Evolutionary conservation across 2,113 vertebrate genomes (phyloP).

Genomic region (Epinephelus cyanopodus): DNA sequence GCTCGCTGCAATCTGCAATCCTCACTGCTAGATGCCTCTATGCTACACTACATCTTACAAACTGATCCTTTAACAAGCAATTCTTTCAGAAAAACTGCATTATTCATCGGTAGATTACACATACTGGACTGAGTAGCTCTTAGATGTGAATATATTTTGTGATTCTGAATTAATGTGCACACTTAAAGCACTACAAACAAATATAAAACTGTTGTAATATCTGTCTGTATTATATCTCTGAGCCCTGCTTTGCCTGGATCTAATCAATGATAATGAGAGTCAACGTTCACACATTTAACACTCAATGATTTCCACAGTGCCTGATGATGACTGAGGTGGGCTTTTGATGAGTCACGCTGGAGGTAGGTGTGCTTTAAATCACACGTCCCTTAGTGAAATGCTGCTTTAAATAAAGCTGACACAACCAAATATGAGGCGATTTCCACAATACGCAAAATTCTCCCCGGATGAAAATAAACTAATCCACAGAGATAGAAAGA

Average conservation of each 20-base stretch:
- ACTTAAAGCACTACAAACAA: slow-evolving; percentile 4
- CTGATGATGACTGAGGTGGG: slow-evolving; percentile 20
- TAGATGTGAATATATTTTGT: too few species aligned
- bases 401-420: slow-evolving; percentile 63
- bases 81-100: not conserved
- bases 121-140: not conserved
- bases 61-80: not conserved
- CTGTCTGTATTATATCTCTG: not conserved
- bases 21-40: too few species aligned
- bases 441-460: slow-evolving; percentile 55
- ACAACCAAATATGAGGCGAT: slow-evolving; percentile 23
- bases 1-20: too few species aligned
- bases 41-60: too few species aligned
- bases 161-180: not conserved
- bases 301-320: slow-evolving; percentile 15
- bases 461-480: slow-evolving; percentile 68
- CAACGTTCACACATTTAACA: slow-evolving; percentile 11
- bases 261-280: slow-evolving; percentile 35
- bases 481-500: slow-evolving; percentile 74
- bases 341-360: slow-evolving; percentile 58
- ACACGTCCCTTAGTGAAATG: slow-evolving; percentile 22
- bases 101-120: not conserved
- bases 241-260: not conserved
- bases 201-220: not conserved
- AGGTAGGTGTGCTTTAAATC: slow-evolving; percentile 46